Evolutionary conservation across 2,113 vertebrate genomes (phyloP).

Genomic region (Syngnathus floridae): DNA sequence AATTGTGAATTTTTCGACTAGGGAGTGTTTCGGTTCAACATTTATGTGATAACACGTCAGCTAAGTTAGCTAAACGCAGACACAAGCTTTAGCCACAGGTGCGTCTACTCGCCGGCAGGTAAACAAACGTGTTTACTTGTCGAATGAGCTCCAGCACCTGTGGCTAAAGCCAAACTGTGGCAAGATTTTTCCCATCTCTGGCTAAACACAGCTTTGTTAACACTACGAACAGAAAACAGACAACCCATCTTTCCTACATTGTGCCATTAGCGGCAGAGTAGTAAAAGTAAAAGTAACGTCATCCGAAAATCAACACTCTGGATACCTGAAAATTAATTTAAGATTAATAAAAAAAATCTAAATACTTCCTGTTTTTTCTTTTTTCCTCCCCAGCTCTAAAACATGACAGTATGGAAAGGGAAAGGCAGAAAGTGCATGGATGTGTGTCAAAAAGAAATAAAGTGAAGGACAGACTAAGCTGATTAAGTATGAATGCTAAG

Average conservation of each 20-base stretch:
- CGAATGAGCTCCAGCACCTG: too few species aligned
- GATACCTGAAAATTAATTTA: background rate
- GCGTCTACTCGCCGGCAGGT: too few species aligned
- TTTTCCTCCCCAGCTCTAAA: background rate
- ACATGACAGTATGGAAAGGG: background rate
- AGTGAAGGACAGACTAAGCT: conserved; percentile 57
- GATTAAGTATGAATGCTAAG: conserved; percentile 57
- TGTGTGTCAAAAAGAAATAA: conserved; percentile 45
- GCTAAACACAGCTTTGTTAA: background rate
- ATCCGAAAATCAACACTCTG: background rate
- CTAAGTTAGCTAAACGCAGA: background rate
- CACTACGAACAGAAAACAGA: background rate
- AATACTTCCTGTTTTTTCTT: background rate
- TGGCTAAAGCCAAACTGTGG: too few species aligned
- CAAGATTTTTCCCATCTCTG: too few species aligned
- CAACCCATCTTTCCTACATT: background rate
- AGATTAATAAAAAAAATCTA: background rate
- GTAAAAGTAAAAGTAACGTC: background rate
- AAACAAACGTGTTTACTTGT: too few species aligned
- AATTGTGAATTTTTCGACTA: background rate
- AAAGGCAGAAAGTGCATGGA: conserved; percentile 34
- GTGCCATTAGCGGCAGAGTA: background rate
- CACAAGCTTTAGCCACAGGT: too few species aligned
- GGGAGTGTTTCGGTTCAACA: background rate
- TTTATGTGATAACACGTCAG: background rate